phyloP scores from a whole-genome alignment of 64 coral and sea anemone genomes.

The Porites australiensis region DNA sequence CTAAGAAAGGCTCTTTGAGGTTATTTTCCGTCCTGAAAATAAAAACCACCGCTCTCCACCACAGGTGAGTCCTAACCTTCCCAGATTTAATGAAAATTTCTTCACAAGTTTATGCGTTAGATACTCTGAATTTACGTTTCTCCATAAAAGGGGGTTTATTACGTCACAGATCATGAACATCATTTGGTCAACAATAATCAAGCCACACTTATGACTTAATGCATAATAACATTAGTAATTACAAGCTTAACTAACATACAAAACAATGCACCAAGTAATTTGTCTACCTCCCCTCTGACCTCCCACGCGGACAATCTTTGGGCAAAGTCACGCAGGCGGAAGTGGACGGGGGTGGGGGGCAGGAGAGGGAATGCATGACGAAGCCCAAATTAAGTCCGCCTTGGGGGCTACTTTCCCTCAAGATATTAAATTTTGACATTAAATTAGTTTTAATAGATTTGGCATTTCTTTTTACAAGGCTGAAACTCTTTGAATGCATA shows the following conservation, averaged over 20 bases:
- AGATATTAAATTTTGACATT: neutral
- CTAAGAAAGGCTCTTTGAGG: neutral
- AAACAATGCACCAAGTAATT: constrained; percentile 24
- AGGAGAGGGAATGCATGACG: too few relatives aligned
- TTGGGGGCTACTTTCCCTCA: neutral
- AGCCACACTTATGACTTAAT: neutral
- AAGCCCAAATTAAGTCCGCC: too few relatives aligned
- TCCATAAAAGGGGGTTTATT: neutral
- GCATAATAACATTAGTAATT: neutral
- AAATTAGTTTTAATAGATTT: constrained; percentile 8
- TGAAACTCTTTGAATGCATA: neutral
- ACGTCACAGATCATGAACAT: constrained; percentile 8
- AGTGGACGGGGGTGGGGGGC: too few relatives aligned
- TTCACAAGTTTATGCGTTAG: neutral
- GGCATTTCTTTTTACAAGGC: constrained; percentile 29
- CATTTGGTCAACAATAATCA: neutral
- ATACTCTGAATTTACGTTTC: neutral
- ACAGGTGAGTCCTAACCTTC: neutral
- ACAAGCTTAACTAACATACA: constrained; percentile 50
- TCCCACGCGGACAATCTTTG: too few relatives aligned
- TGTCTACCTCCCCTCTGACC: neutral
- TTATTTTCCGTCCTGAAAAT: neutral
- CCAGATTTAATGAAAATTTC: neutral
- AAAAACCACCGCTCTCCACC: neutral
- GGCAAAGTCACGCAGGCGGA: too few relatives aligned